Conservation (phyloP, 37 sponge, comb jelly and placozoan genomes). For the Beroe forskalii region DNA sequence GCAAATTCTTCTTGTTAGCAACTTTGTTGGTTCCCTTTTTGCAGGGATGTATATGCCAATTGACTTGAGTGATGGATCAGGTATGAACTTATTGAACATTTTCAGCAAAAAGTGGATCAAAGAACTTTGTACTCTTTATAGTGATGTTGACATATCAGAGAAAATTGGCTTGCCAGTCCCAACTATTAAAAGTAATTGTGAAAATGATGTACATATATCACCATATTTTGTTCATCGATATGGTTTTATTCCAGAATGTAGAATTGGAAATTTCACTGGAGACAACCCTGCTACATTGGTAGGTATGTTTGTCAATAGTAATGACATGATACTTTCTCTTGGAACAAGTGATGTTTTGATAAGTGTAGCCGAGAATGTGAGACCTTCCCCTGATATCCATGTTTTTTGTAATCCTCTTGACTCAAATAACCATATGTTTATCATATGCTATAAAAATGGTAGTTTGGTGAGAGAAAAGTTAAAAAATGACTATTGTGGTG, state of each 20-base stretch:
- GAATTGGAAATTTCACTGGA: neutral
- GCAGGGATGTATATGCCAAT: neutral
- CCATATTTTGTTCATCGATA: no score
- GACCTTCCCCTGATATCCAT: constrained; percentile 35
- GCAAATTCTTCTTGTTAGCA: neutral
- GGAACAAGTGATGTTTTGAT: constrained; percentile 44
- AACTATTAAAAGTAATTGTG: no score
- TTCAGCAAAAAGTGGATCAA: neutral
- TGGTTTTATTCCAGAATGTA: neutral
- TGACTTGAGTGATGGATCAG: constrained; percentile 1
- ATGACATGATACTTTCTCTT: neutral
- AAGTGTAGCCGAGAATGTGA: neutral
- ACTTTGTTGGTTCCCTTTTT: neutral
- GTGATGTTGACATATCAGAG: neutral
- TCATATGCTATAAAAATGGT: constrained; percentile 24
- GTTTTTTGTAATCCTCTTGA: constrained; percentile 20
- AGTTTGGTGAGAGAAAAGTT: constrained; percentile 30
- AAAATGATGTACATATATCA: no score
- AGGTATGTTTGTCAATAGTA: neutral
- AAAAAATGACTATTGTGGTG: neutral
- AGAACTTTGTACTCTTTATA: neutral
- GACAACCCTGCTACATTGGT: constrained; percentile 32
- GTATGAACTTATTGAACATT: constrained; percentile 34
- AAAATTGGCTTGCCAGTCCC: neutral
- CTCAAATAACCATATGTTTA: neutral